These are phyloP conservation scores for Sphyrna mokarran DNA, from an alignment of 2,113 vertebrate species.

Conservation along the genomic window DNA sequence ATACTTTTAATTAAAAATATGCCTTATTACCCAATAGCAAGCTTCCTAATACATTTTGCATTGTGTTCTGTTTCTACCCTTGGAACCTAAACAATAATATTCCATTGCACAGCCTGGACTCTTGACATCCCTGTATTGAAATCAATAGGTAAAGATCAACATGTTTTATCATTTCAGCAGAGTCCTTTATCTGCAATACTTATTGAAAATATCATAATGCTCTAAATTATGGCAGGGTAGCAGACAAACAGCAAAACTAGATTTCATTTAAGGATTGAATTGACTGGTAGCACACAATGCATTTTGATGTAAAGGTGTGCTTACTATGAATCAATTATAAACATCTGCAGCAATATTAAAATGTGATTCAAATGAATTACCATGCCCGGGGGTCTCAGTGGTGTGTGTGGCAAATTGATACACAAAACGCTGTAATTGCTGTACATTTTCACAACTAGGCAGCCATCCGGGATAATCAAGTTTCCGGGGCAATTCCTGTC, in stretches of 20 bases:
- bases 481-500: background rate
- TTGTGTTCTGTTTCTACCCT: background rate
- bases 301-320: background rate
- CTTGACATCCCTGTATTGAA: background rate
- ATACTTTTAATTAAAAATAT: background rate
- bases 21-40: background rate
- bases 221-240: background rate
- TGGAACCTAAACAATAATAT: background rate
- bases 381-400: slow-evolving; percentile 1
- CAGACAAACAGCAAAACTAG: background rate
- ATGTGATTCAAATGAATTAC: slow-evolving; percentile 31
- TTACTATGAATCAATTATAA: slow-evolving; percentile 6
- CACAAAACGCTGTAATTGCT: slow-evolving; percentile 19
- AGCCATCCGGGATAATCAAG: background rate
- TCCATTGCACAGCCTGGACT: background rate
- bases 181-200: background rate
- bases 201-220: background rate
- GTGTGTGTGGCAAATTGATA: background rate
- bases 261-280: slow-evolving; percentile 12
- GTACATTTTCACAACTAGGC: background rate
- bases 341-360: background rate
- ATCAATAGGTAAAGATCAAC: background rate
- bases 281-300: background rate
- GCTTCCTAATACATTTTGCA: background rate
- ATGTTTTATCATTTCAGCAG: background rate